A percentile compares a stretch with the other conserved stretches of the same genome.
Conservation (phyloP, 2,113 vertebrate genomes). For the Condylura cristata region DNA sequence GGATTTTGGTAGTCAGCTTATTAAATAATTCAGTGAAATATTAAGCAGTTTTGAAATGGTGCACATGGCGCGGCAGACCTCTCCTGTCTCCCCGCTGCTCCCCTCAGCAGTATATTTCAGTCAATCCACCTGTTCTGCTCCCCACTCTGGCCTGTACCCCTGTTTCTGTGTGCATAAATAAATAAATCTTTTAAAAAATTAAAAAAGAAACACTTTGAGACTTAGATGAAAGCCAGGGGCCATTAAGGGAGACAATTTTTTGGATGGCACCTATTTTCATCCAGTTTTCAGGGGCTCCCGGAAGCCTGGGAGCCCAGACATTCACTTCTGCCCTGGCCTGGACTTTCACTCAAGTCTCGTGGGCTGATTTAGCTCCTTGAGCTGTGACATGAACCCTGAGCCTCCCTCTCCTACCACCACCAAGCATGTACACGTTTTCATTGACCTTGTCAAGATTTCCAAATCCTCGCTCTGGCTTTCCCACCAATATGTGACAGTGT, state of each 20-base stretch:
- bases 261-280: background rate
- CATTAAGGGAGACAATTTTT: background rate
- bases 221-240: background rate
- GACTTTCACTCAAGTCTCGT: background rate
- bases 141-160: too few relatives aligned
- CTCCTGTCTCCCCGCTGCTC: too few relatives aligned
- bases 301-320: accelerated
- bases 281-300: background rate
- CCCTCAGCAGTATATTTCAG: too few relatives aligned
- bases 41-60: too few relatives aligned
- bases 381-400: too few relatives aligned
- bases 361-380: too few relatives aligned
- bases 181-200: too few relatives aligned
- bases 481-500: background rate
- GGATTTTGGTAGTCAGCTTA: too few relatives aligned
- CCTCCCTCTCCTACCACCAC: background rate
- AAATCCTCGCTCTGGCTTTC: background rate
- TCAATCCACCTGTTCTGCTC: too few relatives aligned
- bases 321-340: background rate
- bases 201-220: background rate
- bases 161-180: too few relatives aligned
- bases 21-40: too few relatives aligned
- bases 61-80: too few relatives aligned
- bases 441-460: background rate
- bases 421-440: background rate